Percentiles rank a stretch among this genome's conserved stretches.
These are phyloP conservation scores for Poeciliopsis turneri DNA, from an alignment of 2,797 vertebrate genomes.

Conservation along the genomic window DNA sequence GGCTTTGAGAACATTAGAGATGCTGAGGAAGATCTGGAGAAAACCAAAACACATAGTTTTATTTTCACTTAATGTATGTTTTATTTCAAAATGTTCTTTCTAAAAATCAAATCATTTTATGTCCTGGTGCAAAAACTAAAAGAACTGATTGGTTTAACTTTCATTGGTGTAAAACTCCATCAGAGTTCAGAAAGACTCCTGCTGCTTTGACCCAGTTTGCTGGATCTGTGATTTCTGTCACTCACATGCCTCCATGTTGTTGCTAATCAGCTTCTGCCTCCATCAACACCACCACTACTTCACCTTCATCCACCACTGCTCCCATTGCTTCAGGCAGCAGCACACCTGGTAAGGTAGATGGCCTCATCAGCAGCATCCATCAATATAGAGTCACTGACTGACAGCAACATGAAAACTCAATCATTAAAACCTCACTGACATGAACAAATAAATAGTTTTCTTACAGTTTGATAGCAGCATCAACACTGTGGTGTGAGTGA, in stretches of 20 bases:
- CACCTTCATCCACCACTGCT: slow-evolving; percentile 36
- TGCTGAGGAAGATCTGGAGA: too few relatives aligned
- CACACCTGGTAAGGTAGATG: slow-evolving; percentile 60
- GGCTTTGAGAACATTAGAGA: background rate
- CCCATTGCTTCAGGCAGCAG: slow-evolving; percentile 43
- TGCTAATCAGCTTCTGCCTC: slow-evolving; percentile 59
- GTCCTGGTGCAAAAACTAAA: background rate
- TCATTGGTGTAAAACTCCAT: background rate
- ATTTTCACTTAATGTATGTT: too few relatives aligned
- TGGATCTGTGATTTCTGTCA: slow-evolving; percentile 30
- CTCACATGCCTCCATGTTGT: slow-evolving; percentile 38
- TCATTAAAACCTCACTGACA: background rate
- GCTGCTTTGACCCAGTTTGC: background rate
- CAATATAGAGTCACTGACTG: background rate
- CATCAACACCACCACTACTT: slow-evolving; percentile 43
- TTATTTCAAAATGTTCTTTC: too few relatives aligned
- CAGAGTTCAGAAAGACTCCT: background rate
- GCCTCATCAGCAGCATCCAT: background rate
- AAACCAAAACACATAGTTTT: too few relatives aligned
- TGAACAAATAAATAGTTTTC: background rate
- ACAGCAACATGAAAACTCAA: background rate
- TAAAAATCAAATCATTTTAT: background rate
- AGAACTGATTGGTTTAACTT: background rate
- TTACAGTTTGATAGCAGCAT: background rate
- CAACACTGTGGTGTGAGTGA: background rate